A percentile compares a stretch with the other conserved stretches of the same genome.
Conservation (phyloP, 2,888 invertebrate species). For the Chydorus sphaericus region DNA sequence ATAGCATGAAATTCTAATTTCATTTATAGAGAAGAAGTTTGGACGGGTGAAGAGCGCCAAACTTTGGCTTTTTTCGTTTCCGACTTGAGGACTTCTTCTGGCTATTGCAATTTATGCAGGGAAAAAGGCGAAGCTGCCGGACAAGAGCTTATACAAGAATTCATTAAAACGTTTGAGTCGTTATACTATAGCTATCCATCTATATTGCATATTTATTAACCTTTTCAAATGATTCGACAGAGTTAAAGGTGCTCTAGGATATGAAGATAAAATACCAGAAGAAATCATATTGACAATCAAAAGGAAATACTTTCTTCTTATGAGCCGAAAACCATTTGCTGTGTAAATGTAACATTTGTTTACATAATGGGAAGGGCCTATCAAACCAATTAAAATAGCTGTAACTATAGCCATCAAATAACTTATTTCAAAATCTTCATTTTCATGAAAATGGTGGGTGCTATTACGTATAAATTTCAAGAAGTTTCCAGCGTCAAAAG, state of each 20-base stretch:
- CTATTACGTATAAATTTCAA: too few relatives aligned
- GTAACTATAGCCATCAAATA: too few relatives aligned
- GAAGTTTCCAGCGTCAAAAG: too few relatives aligned
- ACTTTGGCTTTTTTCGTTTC: slow-evolving; percentile 17
- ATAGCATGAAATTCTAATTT: background rate
- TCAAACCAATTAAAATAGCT: too few relatives aligned
- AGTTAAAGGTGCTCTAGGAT: too few relatives aligned
- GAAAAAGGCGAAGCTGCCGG: slow-evolving; percentile 17
- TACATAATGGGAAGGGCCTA: too few relatives aligned
- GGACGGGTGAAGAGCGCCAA: background rate
- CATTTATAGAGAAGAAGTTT: background rate
- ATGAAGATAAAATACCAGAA: background rate
- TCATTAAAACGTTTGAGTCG: background rate
- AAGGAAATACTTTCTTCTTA: background rate
- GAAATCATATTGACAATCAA: background rate
- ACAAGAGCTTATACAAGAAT: slow-evolving; percentile 14
- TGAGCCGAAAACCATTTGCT: slow-evolving; percentile 9
- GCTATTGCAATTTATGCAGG: slow-evolving; percentile 16
- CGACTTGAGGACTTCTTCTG: slow-evolving; percentile 20
- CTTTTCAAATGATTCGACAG: background rate
- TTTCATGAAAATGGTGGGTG: too few relatives aligned
- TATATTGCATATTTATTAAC: background rate
- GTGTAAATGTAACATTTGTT: too few relatives aligned
- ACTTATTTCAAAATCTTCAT: too few relatives aligned
- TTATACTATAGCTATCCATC: background rate